Evolutionary conservation across 53 echinoderm and acorn worm genomes (phyloP), one percentile per base, ranked within the genome.

Genomic region (Holothuria scabra): DNA sequence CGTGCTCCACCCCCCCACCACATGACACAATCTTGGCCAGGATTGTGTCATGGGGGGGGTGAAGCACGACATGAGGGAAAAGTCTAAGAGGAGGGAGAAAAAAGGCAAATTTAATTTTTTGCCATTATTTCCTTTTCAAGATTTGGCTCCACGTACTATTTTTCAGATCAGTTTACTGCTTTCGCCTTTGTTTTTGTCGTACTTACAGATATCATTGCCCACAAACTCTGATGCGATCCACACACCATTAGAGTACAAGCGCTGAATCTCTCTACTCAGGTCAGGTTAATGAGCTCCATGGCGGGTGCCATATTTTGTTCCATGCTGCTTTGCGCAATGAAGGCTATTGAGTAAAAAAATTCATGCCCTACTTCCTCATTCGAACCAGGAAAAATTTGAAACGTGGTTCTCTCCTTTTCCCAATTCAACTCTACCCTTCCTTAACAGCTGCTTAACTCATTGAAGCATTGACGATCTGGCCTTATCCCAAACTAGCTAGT

Each of bases 401-500:
- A 76, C 52, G 56, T 44, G 74, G 44, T 74, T 44, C n/a, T 5
- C 74, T 38, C 74, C 74, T 46, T 38, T 66, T 19, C 74, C 74
- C 28, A 5, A 41, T 4, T 44, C 74, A 74, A 74, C 4, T 74
- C 37, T 74, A 5, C 74, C 74, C 28, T 74, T 74, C 49, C 37
- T 38, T 21, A 74, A 3, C 74, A 74, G n/a, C n/a, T 44, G 41
- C 28, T 74, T 44, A 20, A 74, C 74, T 46, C 28, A 8, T 46
- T 74, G 74, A 5, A 74, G 49, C 49, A 6, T 44, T 74, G 49
- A 19, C 38, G 35, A 46, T 46, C 74, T 74, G 44, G 41, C n/a
- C 74, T 74, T 74, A 74, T 74, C 74, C 74, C 74, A 74, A 44
- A 74, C 28, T 2, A 74, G 44, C 74, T 74, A 46, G 74, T 74